Percentiles rank a stretch among this genome's conserved stretches.
These are phyloP conservation scores for Eristalis tenax DNA, from an alignment of 2,888 invertebrate genomes.

Conservation along the genomic window DNA sequence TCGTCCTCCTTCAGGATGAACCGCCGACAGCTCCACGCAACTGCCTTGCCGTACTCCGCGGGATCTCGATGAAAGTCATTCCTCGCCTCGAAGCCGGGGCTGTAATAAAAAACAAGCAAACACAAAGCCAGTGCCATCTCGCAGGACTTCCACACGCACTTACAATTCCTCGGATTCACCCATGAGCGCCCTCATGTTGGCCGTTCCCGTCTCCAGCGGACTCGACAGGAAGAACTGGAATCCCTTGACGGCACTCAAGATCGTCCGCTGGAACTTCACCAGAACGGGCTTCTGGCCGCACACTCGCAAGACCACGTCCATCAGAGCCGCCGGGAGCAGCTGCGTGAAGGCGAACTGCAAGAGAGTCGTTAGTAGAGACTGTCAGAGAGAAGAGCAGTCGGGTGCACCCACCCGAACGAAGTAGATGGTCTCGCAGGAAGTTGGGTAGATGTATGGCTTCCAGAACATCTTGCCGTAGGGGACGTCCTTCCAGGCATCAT, in stretches of 20 bases:
- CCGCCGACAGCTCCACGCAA: conserved; percentile 54
- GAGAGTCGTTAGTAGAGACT: not conserved
- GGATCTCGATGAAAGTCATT: conserved; percentile 36
- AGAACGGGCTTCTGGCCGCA: conserved; percentile 29
- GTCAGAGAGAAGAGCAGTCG: too few species aligned
- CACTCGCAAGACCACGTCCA: conserved; percentile 19
- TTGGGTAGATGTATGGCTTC: conserved; percentile 39
- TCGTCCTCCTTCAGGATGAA: conserved; percentile 57
- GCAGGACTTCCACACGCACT: not conserved
- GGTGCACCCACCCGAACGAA: conserved; percentile 19
- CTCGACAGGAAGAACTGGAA: conserved; percentile 56
- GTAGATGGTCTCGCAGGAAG: conserved; percentile 8
- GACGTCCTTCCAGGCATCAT: conserved; percentile 27
- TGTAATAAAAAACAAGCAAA: not conserved
- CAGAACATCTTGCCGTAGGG: conserved; percentile 56
- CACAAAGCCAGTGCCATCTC: not conserved
- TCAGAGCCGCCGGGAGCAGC: conserved; percentile 35
- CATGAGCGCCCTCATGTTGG: conserved; percentile 42
- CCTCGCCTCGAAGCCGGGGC: conserved; percentile 39
- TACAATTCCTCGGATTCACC: conserved; percentile 53
- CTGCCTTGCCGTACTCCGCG: conserved; percentile 39
- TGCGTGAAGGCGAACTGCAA: conserved; percentile 48
- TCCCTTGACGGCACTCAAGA: conserved; percentile 9
- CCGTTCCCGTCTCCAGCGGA: conserved; percentile 14
- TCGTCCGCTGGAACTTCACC: conserved; percentile 46